Evolutionary conservation across 2,797 vertebrate species (phyloP).

Genomic region (Gallinago stenura): DNA sequence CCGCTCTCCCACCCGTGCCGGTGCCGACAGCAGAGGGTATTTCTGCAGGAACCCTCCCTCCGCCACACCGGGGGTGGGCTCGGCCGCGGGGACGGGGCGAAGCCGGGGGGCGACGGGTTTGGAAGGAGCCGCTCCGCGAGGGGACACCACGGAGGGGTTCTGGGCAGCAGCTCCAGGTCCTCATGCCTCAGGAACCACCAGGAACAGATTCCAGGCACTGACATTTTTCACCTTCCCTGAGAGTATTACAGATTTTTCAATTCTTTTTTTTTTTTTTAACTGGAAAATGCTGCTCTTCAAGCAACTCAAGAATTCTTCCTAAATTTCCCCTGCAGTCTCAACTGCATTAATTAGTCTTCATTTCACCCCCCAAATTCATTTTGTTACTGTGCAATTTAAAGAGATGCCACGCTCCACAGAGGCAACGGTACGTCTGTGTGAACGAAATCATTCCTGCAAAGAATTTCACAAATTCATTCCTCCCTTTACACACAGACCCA

Average conservation of each 20-base stretch:
- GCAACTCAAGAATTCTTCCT: neutral
- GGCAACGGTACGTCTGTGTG: neutral
- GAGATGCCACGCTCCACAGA: neutral
- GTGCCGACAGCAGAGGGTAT: neutral
- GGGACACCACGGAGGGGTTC: neutral
- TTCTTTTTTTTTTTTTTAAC: neutral
- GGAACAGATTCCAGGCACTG: neutral
- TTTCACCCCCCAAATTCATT: neutral
- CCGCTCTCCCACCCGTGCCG: fast-evolving
- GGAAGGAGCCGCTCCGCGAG: neutral
- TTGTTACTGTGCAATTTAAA: neutral
- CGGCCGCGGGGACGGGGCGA: fast-evolving
- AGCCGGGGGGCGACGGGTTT: fast-evolving
- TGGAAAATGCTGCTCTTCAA: neutral
- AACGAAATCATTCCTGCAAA: neutral
- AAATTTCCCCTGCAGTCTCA: neutral
- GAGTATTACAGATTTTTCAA: neutral
- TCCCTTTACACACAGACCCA: neutral
- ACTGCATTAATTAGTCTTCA: neutral
- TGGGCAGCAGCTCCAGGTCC: neutral
- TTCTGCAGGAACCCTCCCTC: neutral
- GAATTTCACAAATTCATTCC: neutral
- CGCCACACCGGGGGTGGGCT: neutral
- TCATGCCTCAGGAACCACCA: neutral
- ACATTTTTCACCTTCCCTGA: neutral